A percentile compares a stretch with the other conserved stretches of the same genome.
Evolutionary conservation across 2,113 vertebrate species (phyloP).

Genomic region (Phaethon lepturus): DNA sequence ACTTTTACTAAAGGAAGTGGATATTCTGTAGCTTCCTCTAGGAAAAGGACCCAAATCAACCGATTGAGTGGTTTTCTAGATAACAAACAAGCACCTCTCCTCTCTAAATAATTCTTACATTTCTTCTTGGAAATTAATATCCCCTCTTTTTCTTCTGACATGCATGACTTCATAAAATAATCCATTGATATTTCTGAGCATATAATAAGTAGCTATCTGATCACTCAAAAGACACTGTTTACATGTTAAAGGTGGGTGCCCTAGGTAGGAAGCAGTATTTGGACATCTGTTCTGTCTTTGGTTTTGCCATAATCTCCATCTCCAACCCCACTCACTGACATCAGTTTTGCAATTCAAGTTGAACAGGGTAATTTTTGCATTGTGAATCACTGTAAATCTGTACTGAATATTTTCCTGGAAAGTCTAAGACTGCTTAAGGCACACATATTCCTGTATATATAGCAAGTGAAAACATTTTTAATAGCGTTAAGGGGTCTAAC

Average conservation of each 20-base stretch:
- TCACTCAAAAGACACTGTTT: not conserved
- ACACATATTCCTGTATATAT: not conserved
- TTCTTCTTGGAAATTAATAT: not conserved
- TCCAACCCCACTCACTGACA: not conserved
- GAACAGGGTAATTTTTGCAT: conserved; percentile 3
- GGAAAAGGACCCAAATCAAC: not conserved
- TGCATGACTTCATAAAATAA: not conserved
- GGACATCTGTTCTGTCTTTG: not conserved
- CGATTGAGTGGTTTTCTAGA: not conserved
- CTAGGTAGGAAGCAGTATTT: not conserved
- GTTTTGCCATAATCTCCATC: not conserved
- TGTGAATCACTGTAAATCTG: conserved; percentile 23
- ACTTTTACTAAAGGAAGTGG: not conserved
- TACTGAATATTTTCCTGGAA: conserved; percentile 44
- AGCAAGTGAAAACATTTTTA: conserved; percentile 25
- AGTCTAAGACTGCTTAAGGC: not conserved
- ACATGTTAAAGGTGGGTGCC: not conserved
- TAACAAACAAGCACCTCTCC: not conserved
- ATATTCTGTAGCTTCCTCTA: not conserved
- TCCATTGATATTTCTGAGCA: not conserved
- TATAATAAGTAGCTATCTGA: not conserved
- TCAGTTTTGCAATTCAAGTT: not conserved
- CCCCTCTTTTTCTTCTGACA: not conserved
- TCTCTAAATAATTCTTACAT: not conserved
- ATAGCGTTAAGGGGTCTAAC: not conserved